Percentiles rank a stretch among this genome's conserved stretches.
These are phyloP conservation scores for Masnerella sp. DNA, from an alignment of 2,888 invertebrate species.

Conservation along the genomic window DNA sequence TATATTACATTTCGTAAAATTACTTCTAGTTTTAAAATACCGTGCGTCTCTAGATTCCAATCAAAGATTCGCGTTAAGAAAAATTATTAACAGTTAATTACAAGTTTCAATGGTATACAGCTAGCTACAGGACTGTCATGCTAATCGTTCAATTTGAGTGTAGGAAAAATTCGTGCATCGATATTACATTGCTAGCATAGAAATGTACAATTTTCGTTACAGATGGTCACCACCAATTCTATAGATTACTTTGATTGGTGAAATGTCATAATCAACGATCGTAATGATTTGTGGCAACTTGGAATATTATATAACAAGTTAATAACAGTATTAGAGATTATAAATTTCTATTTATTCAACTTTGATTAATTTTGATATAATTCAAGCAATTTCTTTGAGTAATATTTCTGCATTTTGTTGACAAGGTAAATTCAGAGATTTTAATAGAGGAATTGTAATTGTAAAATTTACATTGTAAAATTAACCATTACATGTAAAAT, in stretches of 20 bases:
- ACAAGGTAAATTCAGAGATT: too few relatives aligned
- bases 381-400: too few relatives aligned
- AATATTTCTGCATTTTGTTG: too few relatives aligned
- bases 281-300: too few relatives aligned
- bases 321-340: too few relatives aligned
- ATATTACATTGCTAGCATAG: slow-evolving; percentile 59
- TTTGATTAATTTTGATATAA: too few relatives aligned
- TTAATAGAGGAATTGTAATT: too few relatives aligned
- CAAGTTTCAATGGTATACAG: slow-evolving; percentile 64
- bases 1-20: slow-evolving; percentile 45
- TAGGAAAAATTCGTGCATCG: slow-evolving; percentile 66
- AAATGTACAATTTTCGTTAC: slow-evolving; percentile 53
- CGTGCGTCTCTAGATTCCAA: slow-evolving; percentile 48
- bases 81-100: slow-evolving; percentile 59
- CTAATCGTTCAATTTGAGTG: slow-evolving; percentile 62
- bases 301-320: too few relatives aligned
- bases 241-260: not conserved
- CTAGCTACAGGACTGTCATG: slow-evolving; percentile 66
- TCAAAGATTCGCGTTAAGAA: slow-evolving; percentile 38
- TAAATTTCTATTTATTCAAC: too few relatives aligned
- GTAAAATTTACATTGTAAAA: too few relatives aligned
- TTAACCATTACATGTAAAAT: too few relatives aligned
- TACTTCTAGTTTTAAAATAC: slow-evolving; percentile 52
- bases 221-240: slow-evolving; percentile 10
- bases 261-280: not conserved